Evolutionary conservation across 2,888 invertebrate species (phyloP), one percentile per base, ranked within the genome.

Genomic region (Rhorus exstirpatorius): DNA sequence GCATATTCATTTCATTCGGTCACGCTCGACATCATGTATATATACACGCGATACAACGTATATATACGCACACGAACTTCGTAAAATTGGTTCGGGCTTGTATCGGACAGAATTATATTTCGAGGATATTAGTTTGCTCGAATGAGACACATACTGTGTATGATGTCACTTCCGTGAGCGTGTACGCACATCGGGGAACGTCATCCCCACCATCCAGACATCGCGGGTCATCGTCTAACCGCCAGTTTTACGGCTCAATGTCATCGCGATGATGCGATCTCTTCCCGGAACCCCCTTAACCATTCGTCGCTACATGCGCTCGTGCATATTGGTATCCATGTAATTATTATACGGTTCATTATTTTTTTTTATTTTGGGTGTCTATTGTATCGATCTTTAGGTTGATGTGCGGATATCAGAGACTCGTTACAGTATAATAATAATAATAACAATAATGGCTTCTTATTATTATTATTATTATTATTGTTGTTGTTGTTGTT

Each of bases 81-180:
- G 17, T 31, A 10, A 70, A 81, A 77, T 77, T 41, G 71, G 24
- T 31, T 8, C 67, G 24, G 41, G 65, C 58, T 65, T 44, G 31
- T 55, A 61, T 10, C 38, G 35, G 8, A 51, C 21, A n/a, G 51
- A 77, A 77, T 71, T 67, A 70, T 41, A 71, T 81, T 77, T 71
- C 26, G 65, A 10, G 6, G 53, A 60, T 38, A 51, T 61, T 41
- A 67, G 55, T 44, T 55, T 35, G 55, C 41, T 19, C 49, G 38
- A 38, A 26, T 31, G 60, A 44, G 70, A 63, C 31, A 70, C 21
- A 14, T 63, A 41, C 1, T n/a, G 51, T 3, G 49, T 82, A 58
- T 88, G 88, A 88, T 84, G 89, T 85, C 88, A 88, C 84, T 88
- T 88, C 88, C 88, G 87, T 51, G 81, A 67, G 77, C 10, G 12